Evolutionary conservation across 2,888 invertebrate genomes (phyloP), one percentile per base, ranked within the genome.

Genomic region (Poecilobothrus nobilitatus): DNA sequence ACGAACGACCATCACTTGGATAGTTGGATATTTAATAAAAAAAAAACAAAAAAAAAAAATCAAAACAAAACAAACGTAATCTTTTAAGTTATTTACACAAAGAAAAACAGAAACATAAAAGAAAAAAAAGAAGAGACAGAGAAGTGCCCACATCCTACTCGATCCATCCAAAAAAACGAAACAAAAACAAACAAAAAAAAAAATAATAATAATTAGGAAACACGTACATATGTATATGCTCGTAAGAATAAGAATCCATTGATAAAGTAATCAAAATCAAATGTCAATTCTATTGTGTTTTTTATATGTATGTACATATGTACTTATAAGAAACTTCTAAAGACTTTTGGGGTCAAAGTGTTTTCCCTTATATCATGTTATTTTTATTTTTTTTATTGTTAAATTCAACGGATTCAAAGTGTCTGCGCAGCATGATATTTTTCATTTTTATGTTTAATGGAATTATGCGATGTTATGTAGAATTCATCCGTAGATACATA

Each of bases 81-180:
- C 5, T 27, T 27, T 27, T 27, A 27, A 27, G 27, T 4, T 27
- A 5, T 27, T 27, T 27, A 27, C 5, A 27, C 3, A 27, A 27
- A 27, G 27, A 27, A 27, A 4, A 27, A n/a, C n/a, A 27, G 27
- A 27, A 27, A 37, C 8, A 37, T 37, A n/a, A n/a, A n/a, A n/a
- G n/a, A n/a, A n/a, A n/a, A n/a, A n/a, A n/a, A n/a, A n/a, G n/a
- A n/a, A n/a, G n/a, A 12, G 37, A 8, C 37, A 10, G 4, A 53
- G 53, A 53, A 53, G 53, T 12, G 53, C 53, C 18, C 53, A 53
- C 53, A 53, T 53, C 53, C 53, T 53, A 53, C 53, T 53, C 53
- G 12, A 53, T 53, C 18, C 53, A 27, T 27, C 2, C 5, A 27
- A 27, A 27, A 27, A 27, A 27, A 27, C 2, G 5, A 27, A 27